Evolutionary conservation across 2,797 vertebrate species (phyloP).

Genomic region (Pogoniulus pusillus): DNA sequence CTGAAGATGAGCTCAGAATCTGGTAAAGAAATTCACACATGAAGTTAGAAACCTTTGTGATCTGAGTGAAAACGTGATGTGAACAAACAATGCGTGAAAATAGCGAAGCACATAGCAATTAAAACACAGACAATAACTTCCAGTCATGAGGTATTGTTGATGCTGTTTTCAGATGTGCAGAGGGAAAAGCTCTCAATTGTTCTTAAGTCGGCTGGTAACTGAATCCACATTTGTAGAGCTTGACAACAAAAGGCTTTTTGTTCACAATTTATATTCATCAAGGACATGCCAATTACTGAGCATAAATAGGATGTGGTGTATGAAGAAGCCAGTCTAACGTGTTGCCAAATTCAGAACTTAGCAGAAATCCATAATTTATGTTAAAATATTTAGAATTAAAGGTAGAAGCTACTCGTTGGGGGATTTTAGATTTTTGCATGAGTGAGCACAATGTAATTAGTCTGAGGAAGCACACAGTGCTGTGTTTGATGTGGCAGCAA

Average conservation of each 20-base stretch:
- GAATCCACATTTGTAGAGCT: slow-evolving; percentile 46
- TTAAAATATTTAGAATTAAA: background rate
- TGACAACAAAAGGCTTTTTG: slow-evolving; percentile 55
- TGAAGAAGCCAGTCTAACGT: background rate
- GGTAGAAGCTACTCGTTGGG: background rate
- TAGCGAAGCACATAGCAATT: slow-evolving; percentile 39
- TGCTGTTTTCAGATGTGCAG: slow-evolving; percentile 41
- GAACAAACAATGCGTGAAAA: slow-evolving; percentile 36
- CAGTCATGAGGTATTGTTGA: slow-evolving; percentile 50
- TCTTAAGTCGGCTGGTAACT: slow-evolving; percentile 44
- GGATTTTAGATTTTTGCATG: background rate
- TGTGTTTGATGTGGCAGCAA: background rate
- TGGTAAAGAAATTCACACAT: slow-evolving; percentile 3
- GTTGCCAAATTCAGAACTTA: background rate
- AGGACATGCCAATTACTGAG: background rate
- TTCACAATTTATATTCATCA: slow-evolving; percentile 47
- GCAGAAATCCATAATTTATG: background rate
- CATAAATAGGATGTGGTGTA: slow-evolving; percentile 14
- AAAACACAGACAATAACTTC: slow-evolving; percentile 25
- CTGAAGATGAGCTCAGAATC: slow-evolving; percentile 7
- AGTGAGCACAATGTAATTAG: background rate
- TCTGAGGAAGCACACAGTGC: background rate
- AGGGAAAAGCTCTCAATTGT: slow-evolving; percentile 60
- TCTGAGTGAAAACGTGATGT: slow-evolving; percentile 7
- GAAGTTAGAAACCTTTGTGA: slow-evolving; percentile 30